Conservation (phyloP, 2,888 invertebrate genomes). For the Volucella bombylans region DNA sequence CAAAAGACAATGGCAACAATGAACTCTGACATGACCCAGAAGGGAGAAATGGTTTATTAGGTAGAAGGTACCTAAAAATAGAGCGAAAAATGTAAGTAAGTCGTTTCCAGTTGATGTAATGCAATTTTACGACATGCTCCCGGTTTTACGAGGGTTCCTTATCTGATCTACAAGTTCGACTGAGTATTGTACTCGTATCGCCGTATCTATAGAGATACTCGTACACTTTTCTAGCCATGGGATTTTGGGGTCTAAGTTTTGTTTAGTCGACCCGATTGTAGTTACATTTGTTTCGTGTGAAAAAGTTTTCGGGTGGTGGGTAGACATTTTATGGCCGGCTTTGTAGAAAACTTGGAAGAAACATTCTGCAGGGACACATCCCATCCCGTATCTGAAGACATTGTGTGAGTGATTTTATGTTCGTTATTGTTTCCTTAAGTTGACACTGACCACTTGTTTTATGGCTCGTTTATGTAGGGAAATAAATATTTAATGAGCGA, state of each 20-base stretch:
- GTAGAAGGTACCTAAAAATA: no score
- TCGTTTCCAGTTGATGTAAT: not conserved
- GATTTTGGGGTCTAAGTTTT: no score
- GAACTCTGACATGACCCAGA: slow-evolving; percentile 52
- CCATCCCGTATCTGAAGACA: no score
- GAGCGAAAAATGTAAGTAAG: no score
- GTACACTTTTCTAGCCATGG: no score
- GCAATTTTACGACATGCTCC: slow-evolving; percentile 3
- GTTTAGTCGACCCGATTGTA: not conserved
- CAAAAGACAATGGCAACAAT: not conserved
- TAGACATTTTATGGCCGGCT: no score
- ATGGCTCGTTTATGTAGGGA: slow-evolving; percentile 28
- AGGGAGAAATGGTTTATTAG: slow-evolving; percentile 50
- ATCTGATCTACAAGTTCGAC: not conserved
- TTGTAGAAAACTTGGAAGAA: no score
- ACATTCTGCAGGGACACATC: no score
- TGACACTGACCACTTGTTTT: slow-evolving; percentile 48
- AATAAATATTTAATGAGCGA: slow-evolving; percentile 39
- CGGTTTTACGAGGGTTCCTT: slow-evolving; percentile 2
- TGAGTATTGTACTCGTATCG: no score
- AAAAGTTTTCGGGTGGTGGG: not conserved
- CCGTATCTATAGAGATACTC: no score
- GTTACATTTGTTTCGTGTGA: slow-evolving; percentile 1
- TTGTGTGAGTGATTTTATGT: not conserved
- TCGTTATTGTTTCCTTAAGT: slow-evolving; percentile 9